Conservation (phyloP, 2,888 invertebrate genomes). For the Pyrocoelia pectoralis region DNA sequence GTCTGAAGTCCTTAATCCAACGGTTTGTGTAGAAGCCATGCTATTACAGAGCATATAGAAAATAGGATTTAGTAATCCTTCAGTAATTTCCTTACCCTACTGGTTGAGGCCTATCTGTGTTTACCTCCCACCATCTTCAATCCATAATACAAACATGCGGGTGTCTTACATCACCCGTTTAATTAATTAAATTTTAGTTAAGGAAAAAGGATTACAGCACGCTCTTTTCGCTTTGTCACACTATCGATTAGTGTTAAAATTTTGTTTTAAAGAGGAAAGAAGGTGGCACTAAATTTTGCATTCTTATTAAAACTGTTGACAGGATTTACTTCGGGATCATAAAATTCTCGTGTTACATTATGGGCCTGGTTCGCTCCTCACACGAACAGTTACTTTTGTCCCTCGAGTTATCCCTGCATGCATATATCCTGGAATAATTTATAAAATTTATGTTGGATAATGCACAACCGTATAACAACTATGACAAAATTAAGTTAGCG, state of each 20-base stretch:
- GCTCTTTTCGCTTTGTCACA: neutral
- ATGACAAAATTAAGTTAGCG: neutral
- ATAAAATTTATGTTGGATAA: conserved; percentile 4
- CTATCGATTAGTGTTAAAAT: neutral
- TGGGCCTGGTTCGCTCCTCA: neutral
- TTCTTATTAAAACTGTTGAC: conserved; percentile 1
- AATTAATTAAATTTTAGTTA: neutral
- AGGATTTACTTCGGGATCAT: neutral
- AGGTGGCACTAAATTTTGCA: neutral
- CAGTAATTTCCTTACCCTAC: conserved; percentile 2
- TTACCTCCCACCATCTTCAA: neutral
- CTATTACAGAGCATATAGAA: conserved; percentile 3
- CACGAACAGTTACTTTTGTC: neutral
- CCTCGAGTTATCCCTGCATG: neutral
- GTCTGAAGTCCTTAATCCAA: neutral
- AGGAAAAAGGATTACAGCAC: neutral
- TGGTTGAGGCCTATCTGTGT: neutral
- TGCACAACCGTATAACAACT: neutral
- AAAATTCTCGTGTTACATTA: neutral
- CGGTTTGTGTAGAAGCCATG: neutral
- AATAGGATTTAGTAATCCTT: conserved; percentile 4
- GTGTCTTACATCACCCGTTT: neutral
- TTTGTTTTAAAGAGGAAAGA: neutral
- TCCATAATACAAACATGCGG: conserved; percentile 4
- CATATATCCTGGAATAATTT: neutral